Base-by-base conservation (phyloP, 2,797 vertebrate species). In the Adelosebastes latens region DNA sequence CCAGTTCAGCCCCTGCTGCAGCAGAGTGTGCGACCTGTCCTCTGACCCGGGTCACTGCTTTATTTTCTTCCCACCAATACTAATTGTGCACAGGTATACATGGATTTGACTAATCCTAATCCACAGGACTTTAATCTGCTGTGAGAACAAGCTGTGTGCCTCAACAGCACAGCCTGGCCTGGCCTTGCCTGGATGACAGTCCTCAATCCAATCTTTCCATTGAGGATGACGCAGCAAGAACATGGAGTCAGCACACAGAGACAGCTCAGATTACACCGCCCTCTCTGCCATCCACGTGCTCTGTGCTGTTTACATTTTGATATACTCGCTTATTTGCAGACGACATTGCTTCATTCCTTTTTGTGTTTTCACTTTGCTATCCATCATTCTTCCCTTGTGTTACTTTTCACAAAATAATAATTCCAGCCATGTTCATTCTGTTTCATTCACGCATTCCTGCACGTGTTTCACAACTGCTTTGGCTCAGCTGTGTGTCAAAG, bases 41-140 rank as follows among this genome's bases (percentile, higher is more conserved):
- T 68, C 20, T 77, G 76, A 87, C 46, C 60, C 24, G 8, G 64
- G 73, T 82, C 75, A 69, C 8, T 53, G 61, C 27, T 79, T 69
- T 59, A 31, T 66, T 53, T 69, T 56, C 27, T 69, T 60, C 61
- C 52, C 64, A 61, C 36, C 52, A 10, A 4, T 2, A 16, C 7
- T 46, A 13, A 75, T 32, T 60, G 75, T 25, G 16, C 52, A 46
- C 65, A 68, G 80, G 78, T 72, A 60, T 20, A 59, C 53, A 34
- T 74, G 67, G 79, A 71, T 55, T 32, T 25, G 60, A 75, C 74
- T 88, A 87, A 92, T 89, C 89, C 80, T 87, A 90, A 91, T 90
- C 85, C 82, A 46, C 18, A 22, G 63, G 56, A 3, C 10, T 71
- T 61, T 90, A 92, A 91, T 93, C 88, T 72, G 77, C 46, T 74